These are phyloP conservation scores for Rissa tridactyla DNA, from an alignment of 2,113 vertebrate genomes.

Conservation along the genomic window DNA sequence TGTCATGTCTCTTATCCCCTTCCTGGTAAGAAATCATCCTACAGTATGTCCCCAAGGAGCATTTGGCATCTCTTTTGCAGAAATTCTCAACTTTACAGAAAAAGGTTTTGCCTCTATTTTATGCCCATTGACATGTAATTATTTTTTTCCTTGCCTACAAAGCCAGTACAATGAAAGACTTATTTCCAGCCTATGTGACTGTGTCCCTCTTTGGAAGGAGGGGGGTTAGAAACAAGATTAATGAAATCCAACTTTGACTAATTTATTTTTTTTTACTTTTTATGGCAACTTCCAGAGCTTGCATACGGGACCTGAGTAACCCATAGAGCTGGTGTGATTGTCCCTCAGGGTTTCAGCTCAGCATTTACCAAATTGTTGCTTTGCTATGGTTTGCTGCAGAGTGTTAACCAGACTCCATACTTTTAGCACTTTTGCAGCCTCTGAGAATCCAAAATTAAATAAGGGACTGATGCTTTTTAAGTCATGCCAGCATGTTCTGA, in stretches of 20 bases:
- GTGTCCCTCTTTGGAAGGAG: background rate
- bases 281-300: background rate
- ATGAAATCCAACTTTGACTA: background rate
- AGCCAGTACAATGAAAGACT: background rate
- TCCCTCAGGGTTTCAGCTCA: background rate
- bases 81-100: background rate
- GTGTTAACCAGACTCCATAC: background rate
- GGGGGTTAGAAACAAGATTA: accelerated
- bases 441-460: background rate
- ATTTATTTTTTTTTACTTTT: background rate
- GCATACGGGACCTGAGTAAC: background rate
- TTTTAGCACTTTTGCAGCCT: background rate
- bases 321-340: background rate
- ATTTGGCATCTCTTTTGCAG: background rate
- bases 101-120: background rate
- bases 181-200: background rate
- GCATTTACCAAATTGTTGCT: background rate
- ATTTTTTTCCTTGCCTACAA: background rate
- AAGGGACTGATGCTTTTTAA: background rate
- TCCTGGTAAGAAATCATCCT: background rate
- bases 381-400: background rate
- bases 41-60: background rate
- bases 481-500: background rate
- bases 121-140: background rate
- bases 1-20: background rate